phyloP scores from a whole-genome alignment of 2,797 vertebrate genomes.

The Garrulus glandarius region DNA sequence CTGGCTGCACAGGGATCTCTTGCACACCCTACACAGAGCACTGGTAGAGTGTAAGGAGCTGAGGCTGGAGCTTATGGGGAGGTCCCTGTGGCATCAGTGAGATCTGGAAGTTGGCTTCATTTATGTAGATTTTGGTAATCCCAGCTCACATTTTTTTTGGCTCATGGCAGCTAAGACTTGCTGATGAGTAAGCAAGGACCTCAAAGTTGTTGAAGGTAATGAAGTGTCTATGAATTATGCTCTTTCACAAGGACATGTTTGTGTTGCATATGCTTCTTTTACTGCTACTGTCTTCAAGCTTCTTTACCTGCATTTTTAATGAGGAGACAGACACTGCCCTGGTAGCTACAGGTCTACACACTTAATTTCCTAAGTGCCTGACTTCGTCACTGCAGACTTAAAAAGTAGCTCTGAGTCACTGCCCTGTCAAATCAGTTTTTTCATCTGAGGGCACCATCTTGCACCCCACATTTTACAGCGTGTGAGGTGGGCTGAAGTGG shows the following conservation, averaged over 20 bases:
- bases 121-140: neutral
- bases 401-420: neutral
- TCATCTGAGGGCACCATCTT: neutral
- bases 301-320: slow-evolving; percentile 31
- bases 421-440: neutral
- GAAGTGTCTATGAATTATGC: slow-evolving; percentile 41
- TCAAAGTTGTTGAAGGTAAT: slow-evolving; percentile 38
- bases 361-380: neutral
- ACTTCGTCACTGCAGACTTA: neutral
- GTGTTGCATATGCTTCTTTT: slow-evolving; percentile 16
- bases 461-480: neutral
- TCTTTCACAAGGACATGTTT: slow-evolving; percentile 30
- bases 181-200: slow-evolving; percentile 39
- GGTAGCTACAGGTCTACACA: neutral
- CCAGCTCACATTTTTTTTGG: neutral
- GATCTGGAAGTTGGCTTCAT: neutral
- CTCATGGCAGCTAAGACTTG: neutral
- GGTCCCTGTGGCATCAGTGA: neutral
- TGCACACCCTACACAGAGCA: neutral
- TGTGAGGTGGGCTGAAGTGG: neutral
- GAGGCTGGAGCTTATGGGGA: neutral
- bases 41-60: neutral
- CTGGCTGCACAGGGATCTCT: neutral
- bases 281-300: slow-evolving; percentile 22
- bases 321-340: neutral